Evolutionary conservation across 2,113 vertebrate species (phyloP).

Genomic region (Porphyrio hochstetteri): DNA sequence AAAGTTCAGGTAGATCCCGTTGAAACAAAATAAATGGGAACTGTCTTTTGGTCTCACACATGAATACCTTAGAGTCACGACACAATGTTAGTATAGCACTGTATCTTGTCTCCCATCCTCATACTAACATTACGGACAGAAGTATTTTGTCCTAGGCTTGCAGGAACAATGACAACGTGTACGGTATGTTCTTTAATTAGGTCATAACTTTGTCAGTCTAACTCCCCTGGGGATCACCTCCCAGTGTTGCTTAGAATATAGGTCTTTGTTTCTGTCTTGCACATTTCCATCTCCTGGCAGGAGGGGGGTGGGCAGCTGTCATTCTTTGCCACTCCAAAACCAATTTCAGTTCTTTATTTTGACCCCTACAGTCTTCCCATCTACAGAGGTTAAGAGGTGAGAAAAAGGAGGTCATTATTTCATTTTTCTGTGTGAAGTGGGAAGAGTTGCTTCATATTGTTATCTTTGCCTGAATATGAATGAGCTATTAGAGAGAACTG

Average conservation of each 20-base stretch:
- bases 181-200: constrained; percentile 33
- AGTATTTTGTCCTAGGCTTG: not conserved
- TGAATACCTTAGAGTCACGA: not conserved
- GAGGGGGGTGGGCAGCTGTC: not conserved
- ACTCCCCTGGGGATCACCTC: not conserved
- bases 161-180: not conserved
- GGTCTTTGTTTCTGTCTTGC: constrained; percentile 4
- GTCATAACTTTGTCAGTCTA: constrained; percentile 14
- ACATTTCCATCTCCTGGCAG: not conserved
- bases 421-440: not conserved
- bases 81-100: not conserved
- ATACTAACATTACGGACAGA: not conserved
- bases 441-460: not conserved
- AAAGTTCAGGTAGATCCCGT: not conserved
- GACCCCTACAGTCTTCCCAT: not conserved
- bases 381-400: constrained; percentile 17
- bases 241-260: not conserved
- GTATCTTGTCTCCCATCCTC: not conserved
- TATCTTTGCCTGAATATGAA: constrained; percentile 18
- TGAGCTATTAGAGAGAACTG: not conserved
- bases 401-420: constrained; percentile 6
- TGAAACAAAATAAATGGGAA: not conserved
- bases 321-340: not conserved
- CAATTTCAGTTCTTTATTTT: constrained; percentile 16
- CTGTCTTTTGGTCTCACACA: not conserved